These are phyloP conservation scores for Acrocephalus kingi DNA, from an alignment of 2,113 vertebrate genomes.

Conservation along the genomic window DNA sequence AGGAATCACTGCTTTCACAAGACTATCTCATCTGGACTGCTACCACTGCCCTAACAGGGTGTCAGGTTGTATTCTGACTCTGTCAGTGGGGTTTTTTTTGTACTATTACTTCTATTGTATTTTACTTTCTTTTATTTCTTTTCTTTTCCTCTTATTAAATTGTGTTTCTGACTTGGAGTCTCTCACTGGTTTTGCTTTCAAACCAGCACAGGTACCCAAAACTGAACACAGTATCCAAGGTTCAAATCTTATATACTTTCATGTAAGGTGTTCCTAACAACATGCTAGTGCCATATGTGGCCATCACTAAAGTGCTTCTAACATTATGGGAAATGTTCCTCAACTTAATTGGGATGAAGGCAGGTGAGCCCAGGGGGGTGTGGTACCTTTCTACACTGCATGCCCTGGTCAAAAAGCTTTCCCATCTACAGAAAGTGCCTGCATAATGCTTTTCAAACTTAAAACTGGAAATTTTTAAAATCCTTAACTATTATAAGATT, in stretches of 20 bases:
- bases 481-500: background rate
- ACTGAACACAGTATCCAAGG: accelerated
- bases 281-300: background rate
- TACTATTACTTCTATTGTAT: too few relatives aligned
- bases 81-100: too few relatives aligned
- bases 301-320: background rate
- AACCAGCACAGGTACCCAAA: background rate
- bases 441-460: background rate
- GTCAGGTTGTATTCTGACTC: too few relatives aligned
- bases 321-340: background rate
- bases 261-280: background rate
- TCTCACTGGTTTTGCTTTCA: too few relatives aligned
- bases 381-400: background rate
- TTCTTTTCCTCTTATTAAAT: too few relatives aligned
- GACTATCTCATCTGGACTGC: too few relatives aligned
- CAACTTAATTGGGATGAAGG: background rate
- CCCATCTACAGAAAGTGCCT: background rate
- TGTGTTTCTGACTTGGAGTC: too few relatives aligned
- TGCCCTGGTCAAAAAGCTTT: background rate
- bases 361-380: background rate
- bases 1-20: too few relatives aligned
- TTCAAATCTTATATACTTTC: background rate
- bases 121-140: too few relatives aligned
- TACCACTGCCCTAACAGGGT: too few relatives aligned
- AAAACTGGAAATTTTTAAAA: background rate